phyloP scores from a whole-genome alignment of 2,113 vertebrate genomes.

The Xiphophorus maculatus region DNA sequence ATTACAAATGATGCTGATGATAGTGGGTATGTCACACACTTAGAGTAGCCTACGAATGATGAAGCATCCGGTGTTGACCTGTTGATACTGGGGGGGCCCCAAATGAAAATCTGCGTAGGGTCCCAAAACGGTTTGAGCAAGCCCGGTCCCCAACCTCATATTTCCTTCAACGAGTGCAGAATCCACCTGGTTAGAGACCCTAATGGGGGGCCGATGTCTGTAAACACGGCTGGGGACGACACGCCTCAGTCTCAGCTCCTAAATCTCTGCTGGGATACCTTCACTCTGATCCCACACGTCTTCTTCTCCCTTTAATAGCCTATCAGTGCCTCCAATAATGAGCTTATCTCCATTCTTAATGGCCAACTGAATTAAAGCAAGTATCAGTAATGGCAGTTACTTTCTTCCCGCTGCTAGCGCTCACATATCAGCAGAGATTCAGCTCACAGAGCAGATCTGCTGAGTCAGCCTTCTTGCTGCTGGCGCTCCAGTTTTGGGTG shows the following conservation, averaged over 20 bases:
- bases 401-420: not conserved
- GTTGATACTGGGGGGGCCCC: too few species aligned
- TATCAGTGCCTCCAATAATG: not conserved
- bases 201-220: not conserved
- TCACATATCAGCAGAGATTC: not conserved
- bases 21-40: too few species aligned
- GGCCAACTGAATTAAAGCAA: slow-evolving; percentile 7
- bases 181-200: not conserved
- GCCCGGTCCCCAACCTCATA: not conserved
- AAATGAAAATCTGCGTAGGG: too few species aligned
- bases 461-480: not conserved
- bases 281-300: not conserved
- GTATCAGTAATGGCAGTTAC: not conserved
- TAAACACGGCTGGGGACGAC: not conserved
- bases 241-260: not conserved
- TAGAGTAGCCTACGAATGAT: too few species aligned
- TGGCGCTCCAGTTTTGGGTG: not conserved
- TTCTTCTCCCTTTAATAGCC: not conserved
- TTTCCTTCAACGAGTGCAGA: not conserved
- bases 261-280: not conserved
- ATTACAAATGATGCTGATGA: too few species aligned
- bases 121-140: too few species aligned
- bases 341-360: slow-evolving; percentile 17
- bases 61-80: too few species aligned
- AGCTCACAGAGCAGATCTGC: not conserved